phyloP scores from a whole-genome alignment of 2,797 vertebrate genomes.

The Sarcoramphus papa region DNA sequence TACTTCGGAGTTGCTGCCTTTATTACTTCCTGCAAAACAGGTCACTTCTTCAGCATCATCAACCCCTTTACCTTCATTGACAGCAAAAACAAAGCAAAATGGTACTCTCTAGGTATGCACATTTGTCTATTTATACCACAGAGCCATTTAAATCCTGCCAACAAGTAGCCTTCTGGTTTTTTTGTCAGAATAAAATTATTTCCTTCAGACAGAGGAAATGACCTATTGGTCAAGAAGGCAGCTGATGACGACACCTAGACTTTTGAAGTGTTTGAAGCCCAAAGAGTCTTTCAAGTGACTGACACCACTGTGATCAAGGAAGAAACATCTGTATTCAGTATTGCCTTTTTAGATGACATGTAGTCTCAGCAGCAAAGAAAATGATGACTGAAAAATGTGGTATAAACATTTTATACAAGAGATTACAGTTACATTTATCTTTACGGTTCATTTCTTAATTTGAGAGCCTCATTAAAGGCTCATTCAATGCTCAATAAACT shows the following conservation, averaged over 20 bases:
- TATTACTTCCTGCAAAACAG: conserved; percentile 92
- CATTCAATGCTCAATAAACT: not conserved
- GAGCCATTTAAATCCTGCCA: not conserved
- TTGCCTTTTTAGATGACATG: not conserved
- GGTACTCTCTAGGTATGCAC: not conserved
- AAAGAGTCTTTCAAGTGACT: conserved; percentile 43
- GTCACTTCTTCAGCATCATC: conserved; percentile 90
- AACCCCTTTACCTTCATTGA: conserved; percentile 83
- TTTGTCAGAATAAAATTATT: conserved; percentile 35
- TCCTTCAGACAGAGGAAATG: not conserved
- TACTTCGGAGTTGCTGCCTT: conserved; percentile 93
- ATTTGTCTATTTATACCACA: not conserved
- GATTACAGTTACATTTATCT: conserved; percentile 41
- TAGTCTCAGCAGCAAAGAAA: conserved; percentile 18
- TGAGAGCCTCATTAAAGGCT: not conserved
- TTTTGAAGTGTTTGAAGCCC: not conserved
- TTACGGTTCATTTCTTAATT: conserved; percentile 28
- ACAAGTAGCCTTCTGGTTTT: not conserved
- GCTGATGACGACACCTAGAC: conserved; percentile 31
- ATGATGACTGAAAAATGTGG: conserved; percentile 38
- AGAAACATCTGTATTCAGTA: conserved; percentile 1
- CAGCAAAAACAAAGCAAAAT: conserved; percentile 65
- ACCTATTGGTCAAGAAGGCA: conserved; percentile 21
- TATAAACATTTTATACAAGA: conserved; percentile 62
- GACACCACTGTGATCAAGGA: conserved; percentile 11